Evolutionary conservation across 2,888 invertebrate species (phyloP).

Genomic region (Amblyteles armatorius): DNA sequence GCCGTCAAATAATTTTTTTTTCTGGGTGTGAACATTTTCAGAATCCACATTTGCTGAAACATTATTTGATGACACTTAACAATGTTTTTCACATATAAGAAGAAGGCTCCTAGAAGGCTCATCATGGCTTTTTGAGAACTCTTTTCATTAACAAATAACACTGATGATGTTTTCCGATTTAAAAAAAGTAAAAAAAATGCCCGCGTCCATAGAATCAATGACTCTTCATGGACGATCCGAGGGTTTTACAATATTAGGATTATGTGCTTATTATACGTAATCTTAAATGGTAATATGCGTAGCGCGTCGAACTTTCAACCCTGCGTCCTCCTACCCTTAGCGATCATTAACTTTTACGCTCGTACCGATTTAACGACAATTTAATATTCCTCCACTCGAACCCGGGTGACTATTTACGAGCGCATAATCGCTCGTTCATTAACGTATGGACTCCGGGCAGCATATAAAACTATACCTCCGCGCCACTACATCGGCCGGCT

Average conservation of each 20-base stretch:
- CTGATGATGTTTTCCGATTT: not conserved
- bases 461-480: not conserved
- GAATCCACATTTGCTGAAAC: too few relatives aligned
- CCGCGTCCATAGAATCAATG: not conserved
- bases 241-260: not conserved
- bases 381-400: slow-evolving; percentile 49
- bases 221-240: not conserved
- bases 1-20: too few relatives aligned
- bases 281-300: too few relatives aligned
- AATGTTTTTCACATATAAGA: too few relatives aligned
- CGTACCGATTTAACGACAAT: slow-evolving; percentile 52
- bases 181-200: not conserved
- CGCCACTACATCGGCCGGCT: slow-evolving; percentile 1
- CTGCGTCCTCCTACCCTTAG: too few relatives aligned
- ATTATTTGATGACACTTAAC: too few relatives aligned
- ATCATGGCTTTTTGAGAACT: too few relatives aligned
- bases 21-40: too few relatives aligned
- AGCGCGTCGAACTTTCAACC: too few relatives aligned
- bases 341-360: not conserved
- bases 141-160: too few relatives aligned
- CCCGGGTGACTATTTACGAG: slow-evolving; percentile 43
- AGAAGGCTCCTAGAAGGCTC: too few relatives aligned
- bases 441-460: slow-evolving; percentile 23
- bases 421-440: slow-evolving; percentile 60
- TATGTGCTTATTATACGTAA: not conserved